Evolutionary conservation across 2,113 vertebrate genomes (phyloP), one percentile per base, ranked within the genome.

Genomic region (Psammodynastes pulverulentus): DNA sequence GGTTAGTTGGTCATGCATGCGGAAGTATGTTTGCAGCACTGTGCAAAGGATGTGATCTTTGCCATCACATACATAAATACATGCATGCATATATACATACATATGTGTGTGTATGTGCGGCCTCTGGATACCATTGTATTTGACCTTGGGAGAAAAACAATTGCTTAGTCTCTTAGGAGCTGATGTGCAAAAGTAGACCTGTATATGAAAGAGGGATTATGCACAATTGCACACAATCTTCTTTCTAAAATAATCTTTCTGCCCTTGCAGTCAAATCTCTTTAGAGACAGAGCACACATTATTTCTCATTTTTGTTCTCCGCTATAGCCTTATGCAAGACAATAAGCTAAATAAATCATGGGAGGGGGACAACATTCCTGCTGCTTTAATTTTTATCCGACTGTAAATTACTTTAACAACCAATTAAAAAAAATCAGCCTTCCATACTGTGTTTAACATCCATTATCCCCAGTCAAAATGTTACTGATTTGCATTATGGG

Each of bases 401-500:
- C 29, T 93, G 94, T 95, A 93, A 94, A 94, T 94, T 91, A 92
- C 92, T 91, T 96, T 96, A 94, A 96, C 88, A 94, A 92, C 88
- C 91, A 93, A 94, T 95, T 95, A 88, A 91, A 92, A 94, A 95
- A 93, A 72, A 90, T 88, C 95, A 93, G 79, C 90, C 51, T 91
- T 91, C 89, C 86, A 93, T 90, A 93, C 94, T 91, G 23, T 93
- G 87, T 58, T 95, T 96, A 94, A 90, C 94, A 94, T 94, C 94
- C 93, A 95, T 96, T 94, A 95, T 93, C 91, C 51, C 89, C 87
- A 91, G 91, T 96, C 94, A 95, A 96, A 95, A 88, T 93, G 92
- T 91, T 93, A 95, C 91, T 93, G 90, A 96, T 94, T 93, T 95
- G 89, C 91, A 91, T 94, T 90, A 91, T 93, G 89, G 21, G 90